Conservation (phyloP, 1,140 invertebrate species). For the Ericerus pela region DNA sequence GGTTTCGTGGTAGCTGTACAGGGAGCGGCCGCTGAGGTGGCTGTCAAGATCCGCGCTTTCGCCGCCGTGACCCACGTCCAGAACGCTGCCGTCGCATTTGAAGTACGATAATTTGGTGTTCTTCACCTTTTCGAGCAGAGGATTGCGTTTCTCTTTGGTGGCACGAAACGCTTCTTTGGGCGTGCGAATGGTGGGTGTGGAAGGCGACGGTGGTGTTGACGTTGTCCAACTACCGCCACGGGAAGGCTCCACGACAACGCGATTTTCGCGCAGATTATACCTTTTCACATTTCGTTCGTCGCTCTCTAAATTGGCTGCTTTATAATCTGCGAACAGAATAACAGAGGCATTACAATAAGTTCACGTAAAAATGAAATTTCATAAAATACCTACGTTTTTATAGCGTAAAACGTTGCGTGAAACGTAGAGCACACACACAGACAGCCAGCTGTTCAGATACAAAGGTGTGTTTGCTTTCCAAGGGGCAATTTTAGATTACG, state of each 20-base stretch:
- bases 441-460: too few species aligned
- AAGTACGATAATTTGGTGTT: constrained; percentile 53
- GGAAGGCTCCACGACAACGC: neutral
- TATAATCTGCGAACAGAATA: too few species aligned
- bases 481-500: too few species aligned
- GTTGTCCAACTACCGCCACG: neutral
- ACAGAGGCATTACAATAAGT: too few species aligned
- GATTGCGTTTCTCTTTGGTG: constrained; percentile 44
- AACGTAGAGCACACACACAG: too few species aligned
- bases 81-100: constrained; percentile 31
- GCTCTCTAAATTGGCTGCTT: too few species aligned
- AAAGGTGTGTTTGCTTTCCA: too few species aligned
- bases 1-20: neutral
- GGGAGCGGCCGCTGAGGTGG: neutral
- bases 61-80: neutral
- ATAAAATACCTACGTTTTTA: too few species aligned
- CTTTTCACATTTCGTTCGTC: constrained; percentile 3
- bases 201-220: neutral
- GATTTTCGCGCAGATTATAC: constrained; percentile 1
- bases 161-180: neutral
- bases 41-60: too few species aligned
- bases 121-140: constrained; percentile 50
- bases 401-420: too few species aligned
- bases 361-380: too few species aligned
- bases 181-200: neutral